Evolutionary conservation across 1,140 invertebrate genomes (phyloP), one percentile per base, ranked within the genome.

Genomic region (Listronotus bonariensis): DNA sequence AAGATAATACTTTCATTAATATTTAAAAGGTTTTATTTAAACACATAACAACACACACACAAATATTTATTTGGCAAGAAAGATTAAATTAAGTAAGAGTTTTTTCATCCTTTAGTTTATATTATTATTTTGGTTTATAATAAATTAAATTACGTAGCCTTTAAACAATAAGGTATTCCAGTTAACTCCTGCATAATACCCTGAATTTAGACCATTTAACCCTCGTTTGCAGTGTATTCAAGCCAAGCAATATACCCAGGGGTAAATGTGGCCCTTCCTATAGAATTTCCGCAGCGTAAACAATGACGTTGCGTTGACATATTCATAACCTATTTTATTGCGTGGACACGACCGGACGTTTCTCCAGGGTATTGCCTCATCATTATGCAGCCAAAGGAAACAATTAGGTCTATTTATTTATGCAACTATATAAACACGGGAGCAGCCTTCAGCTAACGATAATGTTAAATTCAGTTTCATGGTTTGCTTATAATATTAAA

Each of bases 241-340:
- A 31, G 46, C 26, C 49, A 52, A 45, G 52, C 51, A 62, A 53
- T 38, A 46, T 46, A 55, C 61, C 52, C 51, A 15, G 18, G 54
- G 42, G 59, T 62, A 53, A 31, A 34, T 36, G 57, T 49, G 42
- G 10, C 51, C 60, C 52, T 38, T 51, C 40, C 48, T 15, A 31
- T 63, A 54, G 51, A 54, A 57, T 57, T 65, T 57, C 62, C 62
- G 38, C 38, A 42, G 12, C 4, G 31, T 48, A 63, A 65, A 65
- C 62, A 65, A 65, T 65, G 38, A 43, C 43, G 45, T 18, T 52
- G 54, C 62, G 62, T 65, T 65, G 62, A 65, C 53, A 65, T 56
- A 57, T 65, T 57, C 62, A 65, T 65, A 55, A 63, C 60, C 42
- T 38, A 48, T 63, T 63, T 63, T 63, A 55, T 63, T 63, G 43